Conservation (phyloP, 1,140 invertebrate genomes). For the Drosophila pruinosa region DNA sequence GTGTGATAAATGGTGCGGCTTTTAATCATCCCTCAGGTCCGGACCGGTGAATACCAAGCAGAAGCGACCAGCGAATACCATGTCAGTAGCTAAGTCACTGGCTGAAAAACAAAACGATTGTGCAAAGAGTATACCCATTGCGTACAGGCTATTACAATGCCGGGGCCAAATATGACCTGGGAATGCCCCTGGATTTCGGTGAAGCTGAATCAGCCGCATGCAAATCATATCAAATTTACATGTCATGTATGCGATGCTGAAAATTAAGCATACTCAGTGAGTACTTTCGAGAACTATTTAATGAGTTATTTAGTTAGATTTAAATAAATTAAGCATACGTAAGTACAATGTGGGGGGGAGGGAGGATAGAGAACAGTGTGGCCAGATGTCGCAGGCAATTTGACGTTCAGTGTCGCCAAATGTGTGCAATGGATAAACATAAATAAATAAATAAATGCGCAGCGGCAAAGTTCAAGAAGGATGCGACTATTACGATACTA, state of each 20-base stretch:
- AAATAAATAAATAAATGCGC: conserved; percentile 53
- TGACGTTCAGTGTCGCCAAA: conserved; percentile 9
- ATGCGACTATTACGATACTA: conserved; percentile 17
- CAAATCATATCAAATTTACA: conserved; percentile 5
- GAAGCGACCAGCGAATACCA: no score
- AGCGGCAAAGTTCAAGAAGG: conserved; percentile 6
- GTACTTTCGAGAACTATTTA: conserved; percentile 40
- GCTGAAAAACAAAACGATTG: no score
- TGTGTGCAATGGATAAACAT: conserved; percentile 41
- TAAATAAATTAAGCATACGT: conserved; percentile 52
- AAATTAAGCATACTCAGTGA: neutral
- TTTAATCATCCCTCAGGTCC: no score
- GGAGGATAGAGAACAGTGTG: neutral
- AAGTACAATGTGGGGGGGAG: neutral
- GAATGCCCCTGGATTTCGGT: no score
- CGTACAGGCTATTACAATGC: no score
- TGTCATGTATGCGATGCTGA: neutral
- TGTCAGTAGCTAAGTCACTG: no score
- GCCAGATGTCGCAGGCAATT: neutral
- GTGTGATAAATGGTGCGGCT: no score
- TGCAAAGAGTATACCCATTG: no score
- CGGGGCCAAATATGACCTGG: no score
- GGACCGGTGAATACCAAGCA: no score
- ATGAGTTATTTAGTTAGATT: conserved; percentile 29
- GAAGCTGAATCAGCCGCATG: no score